Evolutionary conservation across 2,888 invertebrate genomes (phyloP).

Genomic region (Archaeoteleia sp.): DNA sequence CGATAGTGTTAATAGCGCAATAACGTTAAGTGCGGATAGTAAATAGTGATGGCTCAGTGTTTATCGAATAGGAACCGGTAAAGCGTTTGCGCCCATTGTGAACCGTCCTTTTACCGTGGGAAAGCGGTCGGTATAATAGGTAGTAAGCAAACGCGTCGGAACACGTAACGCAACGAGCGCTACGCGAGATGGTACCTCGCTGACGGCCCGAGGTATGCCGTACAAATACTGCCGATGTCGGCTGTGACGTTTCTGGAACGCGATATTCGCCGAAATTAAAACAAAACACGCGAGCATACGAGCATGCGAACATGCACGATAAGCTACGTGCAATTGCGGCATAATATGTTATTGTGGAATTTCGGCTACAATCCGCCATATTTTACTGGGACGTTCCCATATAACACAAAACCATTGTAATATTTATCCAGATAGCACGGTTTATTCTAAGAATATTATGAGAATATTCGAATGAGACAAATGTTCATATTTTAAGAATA

Average conservation of each 20-base stretch:
- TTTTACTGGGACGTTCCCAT: too few species aligned
- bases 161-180: constrained; percentile 48
- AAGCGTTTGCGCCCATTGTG: constrained; percentile 38
- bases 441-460: too few species aligned
- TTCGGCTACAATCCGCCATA: too few species aligned
- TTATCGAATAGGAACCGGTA: constrained; percentile 24
- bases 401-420: too few species aligned
- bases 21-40: too few species aligned
- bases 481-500: too few species aligned
- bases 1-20: too few species aligned
- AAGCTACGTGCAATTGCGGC: too few species aligned
- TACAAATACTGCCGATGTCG: constrained; percentile 36
- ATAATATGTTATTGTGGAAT: too few species aligned
- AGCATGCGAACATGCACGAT: too few species aligned
- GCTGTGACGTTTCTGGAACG: constrained; percentile 16
- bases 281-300: not conserved
- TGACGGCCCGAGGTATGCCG: constrained; percentile 34
- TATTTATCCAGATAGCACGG: too few species aligned
- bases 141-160: constrained; percentile 56
- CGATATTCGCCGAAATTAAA: constrained; percentile 30
- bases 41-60: constrained; percentile 6
- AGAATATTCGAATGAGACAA: too few species aligned
- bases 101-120: constrained; percentile 57
- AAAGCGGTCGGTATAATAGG: constrained; percentile 63
- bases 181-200: constrained; percentile 40